Percentiles rank a stretch among this genome's conserved stretches.
These are phyloP conservation scores for Lepidurus packardi DNA, from an alignment of 1,140 invertebrate species.

Conservation along the genomic window DNA sequence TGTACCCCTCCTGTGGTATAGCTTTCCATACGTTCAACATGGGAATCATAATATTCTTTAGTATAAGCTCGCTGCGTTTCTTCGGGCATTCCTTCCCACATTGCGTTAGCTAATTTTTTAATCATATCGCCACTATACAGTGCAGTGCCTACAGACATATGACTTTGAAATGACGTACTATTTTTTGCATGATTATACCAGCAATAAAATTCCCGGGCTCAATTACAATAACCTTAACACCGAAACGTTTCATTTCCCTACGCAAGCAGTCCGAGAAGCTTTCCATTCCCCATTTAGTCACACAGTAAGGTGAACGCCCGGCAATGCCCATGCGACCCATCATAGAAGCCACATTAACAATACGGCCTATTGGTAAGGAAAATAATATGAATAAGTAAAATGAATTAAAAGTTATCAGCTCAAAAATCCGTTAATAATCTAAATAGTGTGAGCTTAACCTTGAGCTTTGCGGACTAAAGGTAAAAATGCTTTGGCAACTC, in stretches of 20 bases:
- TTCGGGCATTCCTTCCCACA: conserved; percentile 51
- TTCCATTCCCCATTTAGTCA: conserved; percentile 67
- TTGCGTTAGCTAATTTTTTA: conserved; percentile 56
- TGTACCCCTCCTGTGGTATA: conserved; percentile 62
- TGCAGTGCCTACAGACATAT: conserved; percentile 36
- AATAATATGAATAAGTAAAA: background rate
- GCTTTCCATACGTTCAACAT: conserved; percentile 65
- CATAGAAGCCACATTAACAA: conserved; percentile 47
- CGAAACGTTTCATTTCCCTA: conserved; percentile 63
- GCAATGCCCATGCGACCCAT: conserved; percentile 69
- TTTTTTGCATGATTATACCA: conserved; percentile 54
- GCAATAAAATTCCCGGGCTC: conserved; percentile 74
- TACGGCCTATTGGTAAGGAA: conserved; percentile 39
- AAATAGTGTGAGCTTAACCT: conserved; percentile 45
- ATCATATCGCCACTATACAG: conserved; percentile 54
- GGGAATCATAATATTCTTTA: conserved; percentile 71
- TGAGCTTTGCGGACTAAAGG: conserved; percentile 64
- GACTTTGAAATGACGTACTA: background rate
- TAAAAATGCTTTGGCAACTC: conserved; percentile 59
- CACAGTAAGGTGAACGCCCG: conserved; percentile 69
- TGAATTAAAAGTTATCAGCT: no score
- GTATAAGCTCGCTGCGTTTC: conserved; percentile 69
- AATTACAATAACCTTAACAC: conserved; percentile 59
- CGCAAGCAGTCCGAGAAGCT: conserved; percentile 72
- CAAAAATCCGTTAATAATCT: conserved; percentile 30